Evolutionary conservation across 2,797 vertebrate species (phyloP).

Genomic region (Chrysolophus pictus): DNA sequence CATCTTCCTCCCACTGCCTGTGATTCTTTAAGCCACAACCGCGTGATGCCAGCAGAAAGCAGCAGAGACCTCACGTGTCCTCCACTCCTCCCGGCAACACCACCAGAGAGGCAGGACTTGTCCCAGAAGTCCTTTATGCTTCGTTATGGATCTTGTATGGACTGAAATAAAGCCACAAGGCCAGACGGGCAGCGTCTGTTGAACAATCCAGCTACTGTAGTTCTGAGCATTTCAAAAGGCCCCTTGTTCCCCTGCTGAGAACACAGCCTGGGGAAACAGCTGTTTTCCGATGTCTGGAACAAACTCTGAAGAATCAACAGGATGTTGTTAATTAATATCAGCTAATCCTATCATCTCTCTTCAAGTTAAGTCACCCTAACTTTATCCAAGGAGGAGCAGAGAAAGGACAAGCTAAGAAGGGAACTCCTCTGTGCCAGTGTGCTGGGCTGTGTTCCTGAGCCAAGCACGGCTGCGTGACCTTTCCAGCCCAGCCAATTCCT

Average conservation of each 20-base stretch:
- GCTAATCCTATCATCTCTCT: neutral
- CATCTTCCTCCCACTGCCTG: neutral
- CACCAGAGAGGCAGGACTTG: neutral
- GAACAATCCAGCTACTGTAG: neutral
- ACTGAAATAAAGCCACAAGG: neutral
- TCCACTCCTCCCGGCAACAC: neutral
- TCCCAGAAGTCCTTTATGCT: neutral
- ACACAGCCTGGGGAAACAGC: slow-evolving; percentile 6
- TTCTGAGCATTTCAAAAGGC: neutral
- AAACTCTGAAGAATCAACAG: slow-evolving; percentile 12
- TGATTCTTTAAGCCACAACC: neutral
- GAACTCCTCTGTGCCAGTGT: neutral
- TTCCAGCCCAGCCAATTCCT: neutral
- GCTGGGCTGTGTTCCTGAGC: neutral
- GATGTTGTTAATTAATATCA: slow-evolving; percentile 29
- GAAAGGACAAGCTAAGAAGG: neutral
- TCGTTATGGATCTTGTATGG: neutral
- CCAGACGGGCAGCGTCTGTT: slow-evolving; percentile 44
- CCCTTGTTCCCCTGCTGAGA: slow-evolving; percentile 18
- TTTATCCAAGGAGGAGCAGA: neutral
- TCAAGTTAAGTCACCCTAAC: neutral
- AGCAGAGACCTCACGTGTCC: neutral
- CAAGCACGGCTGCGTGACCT: slow-evolving; percentile 7
- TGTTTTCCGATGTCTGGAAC: slow-evolving; percentile 16
- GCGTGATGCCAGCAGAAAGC: neutral